Conservation (phyloP, 64 coral and sea anemone species). For the Astreopora myriophthalma region DNA sequence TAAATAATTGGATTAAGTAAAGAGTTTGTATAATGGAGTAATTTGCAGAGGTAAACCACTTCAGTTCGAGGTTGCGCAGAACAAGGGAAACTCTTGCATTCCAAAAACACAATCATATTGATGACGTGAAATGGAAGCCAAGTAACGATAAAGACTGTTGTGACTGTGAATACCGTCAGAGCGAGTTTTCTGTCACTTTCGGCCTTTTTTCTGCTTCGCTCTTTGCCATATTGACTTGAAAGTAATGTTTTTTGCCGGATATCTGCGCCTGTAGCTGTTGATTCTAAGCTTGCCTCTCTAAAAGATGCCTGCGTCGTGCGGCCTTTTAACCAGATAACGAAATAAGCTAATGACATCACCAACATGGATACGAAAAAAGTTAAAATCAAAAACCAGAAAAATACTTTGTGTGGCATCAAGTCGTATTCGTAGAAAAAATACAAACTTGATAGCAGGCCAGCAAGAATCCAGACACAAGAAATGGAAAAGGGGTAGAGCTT, state of each 20-base stretch:
- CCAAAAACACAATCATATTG: conserved; percentile 59
- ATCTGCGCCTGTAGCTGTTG: not conserved
- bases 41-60: conserved; percentile 71
- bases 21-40: conserved; percentile 80
- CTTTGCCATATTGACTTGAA: conserved; percentile 26
- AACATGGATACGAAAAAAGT: conserved; percentile 71
- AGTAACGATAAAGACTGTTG: conserved; percentile 71
- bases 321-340: conserved; percentile 72
- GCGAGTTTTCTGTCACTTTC: conserved; percentile 79
- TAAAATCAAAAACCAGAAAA: conserved; percentile 78
- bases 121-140: conserved; percentile 90
- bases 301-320: not conserved
- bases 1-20: conserved; percentile 80
- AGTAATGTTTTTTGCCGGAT: not conserved
- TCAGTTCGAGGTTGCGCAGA: conserved; percentile 23
- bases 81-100: conserved; percentile 28
- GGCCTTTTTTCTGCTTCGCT: not conserved
- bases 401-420: conserved; percentile 68
- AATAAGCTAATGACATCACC: conserved; percentile 49
- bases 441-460: conserved; percentile 67
- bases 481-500: conserved; percentile 64
- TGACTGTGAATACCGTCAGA: conserved; percentile 79
- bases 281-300: conserved; percentile 23
- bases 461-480: conserved; percentile 64
- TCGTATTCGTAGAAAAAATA: conserved; percentile 75